These are phyloP conservation scores for Alosa sapidissima DNA, from an alignment of 2,797 vertebrate species.

Conservation along the genomic window DNA sequence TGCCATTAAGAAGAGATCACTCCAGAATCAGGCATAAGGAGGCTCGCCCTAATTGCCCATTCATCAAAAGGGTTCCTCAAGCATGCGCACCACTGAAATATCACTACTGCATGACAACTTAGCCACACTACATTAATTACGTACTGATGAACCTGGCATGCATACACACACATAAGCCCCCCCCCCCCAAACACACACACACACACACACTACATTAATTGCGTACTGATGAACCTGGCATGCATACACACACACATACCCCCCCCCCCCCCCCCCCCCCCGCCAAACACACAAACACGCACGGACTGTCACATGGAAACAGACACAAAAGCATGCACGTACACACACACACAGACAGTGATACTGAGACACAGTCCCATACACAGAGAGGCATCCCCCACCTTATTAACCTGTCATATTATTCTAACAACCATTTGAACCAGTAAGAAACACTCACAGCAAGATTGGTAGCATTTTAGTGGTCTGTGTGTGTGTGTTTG, in stretches of 20 bases:
- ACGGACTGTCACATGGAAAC: constrained; percentile 40
- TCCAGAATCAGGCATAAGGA: constrained; percentile 73
- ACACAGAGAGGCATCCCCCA: neutral
- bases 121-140: constrained; percentile 71
- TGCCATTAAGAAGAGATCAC: constrained; percentile 81
- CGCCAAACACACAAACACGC: constrained; percentile 8
- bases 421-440: neutral
- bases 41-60: constrained; percentile 77
- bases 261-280: constrained; percentile 46
- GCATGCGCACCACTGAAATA: constrained; percentile 68
- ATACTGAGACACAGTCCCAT: constrained; percentile 19
- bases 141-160: constrained; percentile 60
- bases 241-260: neutral
- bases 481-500: neutral
- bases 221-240: constrained; percentile 60
- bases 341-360: constrained; percentile 34
- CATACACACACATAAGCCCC: neutral
- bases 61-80: constrained; percentile 77
- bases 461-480: neutral
- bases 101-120: constrained; percentile 67
- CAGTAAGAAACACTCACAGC: neutral
- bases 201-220: no score
- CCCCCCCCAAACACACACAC: neutral
- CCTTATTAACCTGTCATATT: neutral
- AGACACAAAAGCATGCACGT: constrained; percentile 45